Percentiles rank a stretch among this genome's conserved stretches.
These are phyloP conservation scores for Anaspis maculata DNA, from an alignment of 2,888 invertebrate species.

Conservation along the genomic window DNA sequence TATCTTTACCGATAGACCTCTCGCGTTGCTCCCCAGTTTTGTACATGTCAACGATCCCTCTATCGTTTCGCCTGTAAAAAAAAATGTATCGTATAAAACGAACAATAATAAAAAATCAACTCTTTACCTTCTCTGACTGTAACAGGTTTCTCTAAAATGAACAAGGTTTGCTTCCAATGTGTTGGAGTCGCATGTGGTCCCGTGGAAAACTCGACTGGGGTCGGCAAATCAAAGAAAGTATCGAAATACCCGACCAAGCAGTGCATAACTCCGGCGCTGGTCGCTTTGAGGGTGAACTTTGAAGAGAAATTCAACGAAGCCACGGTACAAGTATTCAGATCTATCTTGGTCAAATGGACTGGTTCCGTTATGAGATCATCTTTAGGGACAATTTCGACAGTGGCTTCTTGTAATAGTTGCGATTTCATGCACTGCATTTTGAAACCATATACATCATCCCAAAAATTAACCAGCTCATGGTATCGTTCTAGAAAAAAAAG, in stretches of 20 bases:
- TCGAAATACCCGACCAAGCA: constrained; percentile 89
- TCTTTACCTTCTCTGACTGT: constrained; percentile 55
- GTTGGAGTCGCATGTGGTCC: constrained; percentile 67
- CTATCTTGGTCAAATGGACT: constrained; percentile 59
- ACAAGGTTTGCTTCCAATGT: constrained; percentile 94
- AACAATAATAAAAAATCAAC: background rate
- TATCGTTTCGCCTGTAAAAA: constrained; percentile 48
- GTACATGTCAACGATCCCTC: constrained; percentile 65
- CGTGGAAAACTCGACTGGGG: constrained; percentile 65
- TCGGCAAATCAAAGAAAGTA: constrained; percentile 68
- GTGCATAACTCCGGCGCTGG: constrained; percentile 60
- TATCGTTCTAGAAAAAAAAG: constrained; percentile 55
- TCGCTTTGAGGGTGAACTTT: constrained; percentile 58
- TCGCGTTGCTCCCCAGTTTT: constrained; percentile 63
- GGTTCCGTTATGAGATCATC: constrained; percentile 60
- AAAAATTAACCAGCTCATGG: constrained; percentile 68
- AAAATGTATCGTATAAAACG: constrained; percentile 2
- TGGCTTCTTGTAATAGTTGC: constrained; percentile 72
- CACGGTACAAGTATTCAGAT: constrained; percentile 65
- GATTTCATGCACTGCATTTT: constrained; percentile 87
- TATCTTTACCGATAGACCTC: constrained; percentile 65
- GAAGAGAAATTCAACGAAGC: constrained; percentile 65
- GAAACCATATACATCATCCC: constrained; percentile 91
- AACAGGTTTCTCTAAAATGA: constrained; percentile 69
- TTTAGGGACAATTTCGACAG: constrained; percentile 57